Evolutionary conservation across 2,113 vertebrate species (phyloP), one percentile per base, ranked within the genome.

Genomic region (Labrus mixtus): DNA sequence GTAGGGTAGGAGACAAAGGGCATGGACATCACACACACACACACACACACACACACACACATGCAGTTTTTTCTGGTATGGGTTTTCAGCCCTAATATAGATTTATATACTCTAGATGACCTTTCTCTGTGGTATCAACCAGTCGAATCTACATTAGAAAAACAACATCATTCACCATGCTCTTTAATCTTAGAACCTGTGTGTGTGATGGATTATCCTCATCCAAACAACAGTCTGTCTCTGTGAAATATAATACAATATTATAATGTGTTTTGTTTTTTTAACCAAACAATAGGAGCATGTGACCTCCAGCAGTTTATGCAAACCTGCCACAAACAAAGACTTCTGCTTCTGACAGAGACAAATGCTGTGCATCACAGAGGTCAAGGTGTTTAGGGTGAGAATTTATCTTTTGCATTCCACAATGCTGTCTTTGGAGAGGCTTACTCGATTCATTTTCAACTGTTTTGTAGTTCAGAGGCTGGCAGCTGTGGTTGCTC

Each of bases 1-100:
- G 43, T 13, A 56, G 85, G 83, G 75, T 29, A 72, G 55, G 67
- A 86, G 62, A 83, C 71, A 84, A 78, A 86, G 79, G 41, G 64
- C 61, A 85, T 75, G 41, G 54, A 61, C 74, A 69, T 66, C 53
- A 71, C 12, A 75, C 39, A 57, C 39, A 63, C 65, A 33, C 16
- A 29, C 13, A 71, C 46, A 59, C 29, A 46, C 22, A 23, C 7
- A 33, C 16, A 29, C 13, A 72, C 46, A 59, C 29, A 45, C 22
- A 23, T 19, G 46, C 17, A 51, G 19, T 1, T 51, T n/a, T 51
- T 10, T 51, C 19, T 51, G 17, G 6, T 20, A 10, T 51, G 7
- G 48, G 8, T n/a, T 51, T 51, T n/a, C 19, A 51, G 48, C 17
- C 19, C 48, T 51, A 9, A 51, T 51, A 51, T n/a, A 51, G 48